phyloP scores from a whole-genome alignment of 2,888 invertebrate species.

The Eristalis intricaria region DNA sequence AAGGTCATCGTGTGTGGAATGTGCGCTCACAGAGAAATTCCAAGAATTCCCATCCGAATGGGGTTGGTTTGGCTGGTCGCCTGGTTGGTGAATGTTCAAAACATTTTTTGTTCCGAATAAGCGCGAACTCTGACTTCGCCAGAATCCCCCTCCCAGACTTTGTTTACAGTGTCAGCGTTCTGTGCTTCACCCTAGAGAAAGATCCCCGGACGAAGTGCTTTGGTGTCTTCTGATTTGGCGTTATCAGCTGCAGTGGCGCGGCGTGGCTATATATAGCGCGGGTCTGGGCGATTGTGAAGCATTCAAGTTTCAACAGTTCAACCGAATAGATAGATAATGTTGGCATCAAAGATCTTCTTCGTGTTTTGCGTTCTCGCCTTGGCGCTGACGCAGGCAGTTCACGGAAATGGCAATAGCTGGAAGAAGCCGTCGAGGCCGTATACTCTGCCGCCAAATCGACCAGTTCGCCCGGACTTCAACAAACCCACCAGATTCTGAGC shows the following conservation, averaged over 20 bases:
- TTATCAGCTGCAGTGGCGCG: slow-evolving; percentile 4
- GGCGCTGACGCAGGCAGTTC: slow-evolving; percentile 37
- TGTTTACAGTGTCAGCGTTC: not conserved
- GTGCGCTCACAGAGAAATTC: not conserved
- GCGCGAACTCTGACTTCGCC: not conserved
- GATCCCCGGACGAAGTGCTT: not conserved
- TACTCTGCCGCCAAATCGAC: slow-evolving; percentile 54
- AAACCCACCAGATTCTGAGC: slow-evolving; percentile 6
- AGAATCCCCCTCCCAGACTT: not conserved
- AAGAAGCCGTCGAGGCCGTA: slow-evolving; percentile 26
- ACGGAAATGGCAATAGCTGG: not conserved
- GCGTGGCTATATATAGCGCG: slow-evolving; percentile 20
- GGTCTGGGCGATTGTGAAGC: not conserved
- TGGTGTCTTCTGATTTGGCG: not conserved
- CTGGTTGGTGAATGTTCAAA: slow-evolving; percentile 31
- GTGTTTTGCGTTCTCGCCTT: slow-evolving; percentile 41
- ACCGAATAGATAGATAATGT: slow-evolving; percentile 10
- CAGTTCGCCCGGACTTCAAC: slow-evolving; percentile 41
- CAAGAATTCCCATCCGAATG: not conserved
- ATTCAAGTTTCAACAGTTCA: slow-evolving; percentile 14
- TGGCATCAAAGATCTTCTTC: slow-evolving; percentile 46
- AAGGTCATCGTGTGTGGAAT: slow-evolving; percentile 1
- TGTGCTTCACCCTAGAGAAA: not conserved
- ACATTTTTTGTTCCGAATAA: slow-evolving; percentile 27
- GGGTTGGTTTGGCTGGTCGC: slow-evolving; percentile 21